phyloP scores from a whole-genome alignment of 2,888 invertebrate genomes.

The Lepidocyrtinus sp. region DNA sequence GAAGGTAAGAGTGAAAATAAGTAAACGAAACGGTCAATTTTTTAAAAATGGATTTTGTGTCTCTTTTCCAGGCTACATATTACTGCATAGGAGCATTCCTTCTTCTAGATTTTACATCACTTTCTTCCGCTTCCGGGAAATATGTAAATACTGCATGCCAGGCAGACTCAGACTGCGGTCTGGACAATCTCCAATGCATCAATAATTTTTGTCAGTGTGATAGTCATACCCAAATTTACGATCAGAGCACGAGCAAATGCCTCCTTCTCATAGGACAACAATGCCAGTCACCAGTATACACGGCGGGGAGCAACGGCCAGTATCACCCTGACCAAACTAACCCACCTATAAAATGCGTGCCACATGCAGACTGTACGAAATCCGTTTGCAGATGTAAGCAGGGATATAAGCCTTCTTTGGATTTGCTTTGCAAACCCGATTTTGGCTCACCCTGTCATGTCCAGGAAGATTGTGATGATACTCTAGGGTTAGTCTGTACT shows the following conservation, averaged over 20 bases:
- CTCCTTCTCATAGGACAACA: slow-evolving; percentile 29
- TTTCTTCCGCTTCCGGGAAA: slow-evolving; percentile 24
- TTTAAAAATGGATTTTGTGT: too few species aligned
- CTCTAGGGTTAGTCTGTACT: slow-evolving; percentile 21
- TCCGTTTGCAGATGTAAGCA: slow-evolving; percentile 41
- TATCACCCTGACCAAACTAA: background rate
- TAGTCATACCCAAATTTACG: slow-evolving; percentile 45
- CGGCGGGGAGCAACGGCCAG: background rate
- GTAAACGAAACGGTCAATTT: too few species aligned
- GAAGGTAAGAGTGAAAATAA: too few species aligned
- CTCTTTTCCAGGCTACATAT: too few species aligned
- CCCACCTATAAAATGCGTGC: slow-evolving; percentile 43
- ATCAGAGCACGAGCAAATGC: slow-evolving; percentile 47
- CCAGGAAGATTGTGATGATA: slow-evolving; percentile 43
- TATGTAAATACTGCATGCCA: slow-evolving; percentile 49
- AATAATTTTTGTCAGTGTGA: slow-evolving; percentile 56
- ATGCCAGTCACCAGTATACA: slow-evolving; percentile 11
- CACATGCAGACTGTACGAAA: slow-evolving; percentile 42
- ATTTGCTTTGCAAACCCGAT: slow-evolving; percentile 53
- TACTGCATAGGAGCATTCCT: slow-evolving; percentile 16
- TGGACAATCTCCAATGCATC: slow-evolving; percentile 48
- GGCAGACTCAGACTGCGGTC: slow-evolving; percentile 32
- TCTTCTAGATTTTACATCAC: slow-evolving; percentile 16
- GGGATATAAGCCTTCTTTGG: slow-evolving; percentile 38
- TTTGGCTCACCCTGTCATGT: slow-evolving; percentile 36